Percentiles rank a stretch among this genome's conserved stretches.
Evolutionary conservation across 2,797 vertebrate genomes (phyloP).

Genomic region (Peromyscus attwateri): DNA sequence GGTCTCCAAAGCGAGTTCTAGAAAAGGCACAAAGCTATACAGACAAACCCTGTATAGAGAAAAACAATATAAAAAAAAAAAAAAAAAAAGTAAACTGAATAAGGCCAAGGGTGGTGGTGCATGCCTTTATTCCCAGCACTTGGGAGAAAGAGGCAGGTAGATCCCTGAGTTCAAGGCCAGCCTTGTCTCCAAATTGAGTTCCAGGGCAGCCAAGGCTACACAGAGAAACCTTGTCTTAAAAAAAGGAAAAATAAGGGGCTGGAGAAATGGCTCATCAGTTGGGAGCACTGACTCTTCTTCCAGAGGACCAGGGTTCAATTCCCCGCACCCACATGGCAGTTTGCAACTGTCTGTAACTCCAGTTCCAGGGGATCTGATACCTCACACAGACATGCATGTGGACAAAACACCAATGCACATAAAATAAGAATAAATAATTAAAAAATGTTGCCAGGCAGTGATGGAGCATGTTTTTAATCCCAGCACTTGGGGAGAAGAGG

Average conservation of each 20-base stretch:
- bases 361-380: not conserved
- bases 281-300: not conserved
- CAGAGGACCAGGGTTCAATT: not conserved
- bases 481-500: not conserved
- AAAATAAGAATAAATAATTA: not conserved
- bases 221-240: not conserved
- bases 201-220: not conserved
- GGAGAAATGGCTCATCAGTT: not conserved
- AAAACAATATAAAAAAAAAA: no score
- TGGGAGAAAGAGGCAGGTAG: not conserved
- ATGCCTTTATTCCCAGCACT: not conserved
- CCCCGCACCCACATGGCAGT: not conserved
- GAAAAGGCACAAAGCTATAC: no score
- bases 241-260: not conserved
- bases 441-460: not conserved
- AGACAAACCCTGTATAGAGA: no score
- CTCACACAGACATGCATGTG: not conserved
- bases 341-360: not conserved
- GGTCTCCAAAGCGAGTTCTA: no score
- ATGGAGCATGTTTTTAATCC: not conserved
- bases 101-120: not conserved
- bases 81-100: no score
- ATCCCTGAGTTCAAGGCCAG: not conserved
- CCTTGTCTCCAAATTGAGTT: not conserved
- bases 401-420: not conserved